A percentile compares a stretch with the other conserved stretches of the same genome.
Evolutionary conservation across 2,113 vertebrate genomes (phyloP).

Genomic region (Seriola rivoliana): DNA sequence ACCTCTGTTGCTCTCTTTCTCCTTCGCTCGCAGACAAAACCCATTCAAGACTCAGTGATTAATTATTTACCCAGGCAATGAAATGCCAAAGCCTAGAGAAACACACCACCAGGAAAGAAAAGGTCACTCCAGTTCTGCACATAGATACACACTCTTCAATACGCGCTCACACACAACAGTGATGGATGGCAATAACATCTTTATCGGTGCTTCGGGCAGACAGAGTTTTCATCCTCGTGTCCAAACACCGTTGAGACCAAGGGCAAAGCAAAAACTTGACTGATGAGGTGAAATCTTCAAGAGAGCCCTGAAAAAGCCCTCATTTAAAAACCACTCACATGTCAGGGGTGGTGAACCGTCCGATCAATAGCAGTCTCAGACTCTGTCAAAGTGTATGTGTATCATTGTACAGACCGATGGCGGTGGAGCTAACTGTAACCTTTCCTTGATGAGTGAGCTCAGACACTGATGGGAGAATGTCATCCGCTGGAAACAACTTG

Average conservation of each 20-base stretch:
- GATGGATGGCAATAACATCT: constrained; percentile 75
- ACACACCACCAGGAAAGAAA: constrained; percentile 73
- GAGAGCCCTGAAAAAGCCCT: constrained; percentile 25
- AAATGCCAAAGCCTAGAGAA: constrained; percentile 80
- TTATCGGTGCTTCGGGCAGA: constrained; percentile 65
- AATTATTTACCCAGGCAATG: constrained; percentile 81
- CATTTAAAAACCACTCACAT: constrained; percentile 58
- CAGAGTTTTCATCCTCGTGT: constrained; percentile 63
- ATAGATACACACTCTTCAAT: constrained; percentile 19
- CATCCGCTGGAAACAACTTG: neutral
- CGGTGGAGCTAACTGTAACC: constrained; percentile 18
- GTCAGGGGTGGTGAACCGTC: constrained; percentile 45
- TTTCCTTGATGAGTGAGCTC: constrained; percentile 11
- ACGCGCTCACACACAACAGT: constrained; percentile 51
- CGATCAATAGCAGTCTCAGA: constrained; percentile 48
- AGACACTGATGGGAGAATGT: neutral
- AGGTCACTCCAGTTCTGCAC: constrained; percentile 72
- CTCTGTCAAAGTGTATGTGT: constrained; percentile 16
- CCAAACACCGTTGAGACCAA: constrained; percentile 57
- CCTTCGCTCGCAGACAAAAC: constrained; percentile 65
- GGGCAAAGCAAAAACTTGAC: constrained; percentile 60
- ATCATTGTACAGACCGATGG: neutral
- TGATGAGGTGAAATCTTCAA: constrained; percentile 55
- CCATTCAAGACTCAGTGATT: constrained; percentile 69
- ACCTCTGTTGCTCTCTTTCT: constrained; percentile 47